These are phyloP conservation scores for Orchesella cincta DNA, from an alignment of 1,140 invertebrate genomes.

Conservation along the genomic window DNA sequence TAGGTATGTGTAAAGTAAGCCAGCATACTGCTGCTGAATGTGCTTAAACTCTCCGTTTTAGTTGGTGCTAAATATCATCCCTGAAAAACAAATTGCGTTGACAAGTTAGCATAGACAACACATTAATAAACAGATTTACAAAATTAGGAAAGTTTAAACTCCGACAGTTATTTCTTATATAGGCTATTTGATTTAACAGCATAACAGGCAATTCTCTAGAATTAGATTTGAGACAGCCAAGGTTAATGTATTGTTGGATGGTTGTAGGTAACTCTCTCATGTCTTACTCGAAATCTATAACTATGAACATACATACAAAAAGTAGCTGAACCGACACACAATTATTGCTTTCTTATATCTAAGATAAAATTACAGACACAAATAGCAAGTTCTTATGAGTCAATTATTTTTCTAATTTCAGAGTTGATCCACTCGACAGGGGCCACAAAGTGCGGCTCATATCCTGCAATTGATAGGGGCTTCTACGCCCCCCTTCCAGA, in stretches of 20 bases:
- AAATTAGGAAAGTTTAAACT: no score
- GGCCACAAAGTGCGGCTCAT: neutral
- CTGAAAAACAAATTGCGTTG: no score
- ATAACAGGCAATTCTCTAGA: neutral
- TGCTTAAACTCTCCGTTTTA: no score
- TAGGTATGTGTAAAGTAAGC: no score
- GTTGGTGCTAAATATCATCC: no score
- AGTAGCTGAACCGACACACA: no score
- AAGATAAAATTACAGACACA: no score
- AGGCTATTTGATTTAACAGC: no score
- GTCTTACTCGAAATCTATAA: neutral
- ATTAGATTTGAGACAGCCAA: neutral
- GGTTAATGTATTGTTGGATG: neutral
- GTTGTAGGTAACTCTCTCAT: neutral
- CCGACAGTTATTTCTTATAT: no score
- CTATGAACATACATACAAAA: neutral
- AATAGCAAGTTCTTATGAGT: neutral
- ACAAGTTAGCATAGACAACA: no score
- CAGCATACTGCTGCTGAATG: no score
- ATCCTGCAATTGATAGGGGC: neutral
- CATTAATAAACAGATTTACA: no score
- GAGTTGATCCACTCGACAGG: conserved; percentile 6
- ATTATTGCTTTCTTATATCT: neutral
- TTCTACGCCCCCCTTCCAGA: neutral
- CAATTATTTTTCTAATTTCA: neutral